Base-by-base conservation (phyloP, 2,797 vertebrate species). In the Fistularia tabacaria region DNA sequence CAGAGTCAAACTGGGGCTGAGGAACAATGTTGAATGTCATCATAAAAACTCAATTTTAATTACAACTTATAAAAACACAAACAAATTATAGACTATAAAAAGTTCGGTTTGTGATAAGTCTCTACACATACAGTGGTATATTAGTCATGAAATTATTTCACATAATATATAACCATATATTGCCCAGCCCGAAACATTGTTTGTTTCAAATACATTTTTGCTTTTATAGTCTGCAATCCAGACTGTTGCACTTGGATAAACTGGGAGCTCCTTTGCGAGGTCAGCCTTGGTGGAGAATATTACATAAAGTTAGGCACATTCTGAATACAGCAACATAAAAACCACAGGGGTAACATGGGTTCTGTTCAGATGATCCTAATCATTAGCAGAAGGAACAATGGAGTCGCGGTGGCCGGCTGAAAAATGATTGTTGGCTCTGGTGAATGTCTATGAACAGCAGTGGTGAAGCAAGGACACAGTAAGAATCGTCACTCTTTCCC, bases 231-330 rank as follows among this genome's bases (percentile, higher is more conserved):
- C 25, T 3, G 25, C 25, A 25, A 25, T 49, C 15, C 14, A 52
- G 45, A 50, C 40, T 64, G 42, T 58, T 12, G 43, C 54, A 36
- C 51, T 14, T 14, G 43, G 39, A 55, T 38, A 45, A 62, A 55
- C 51, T 45, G 50, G 36, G 43, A n/a, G 14, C 50, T 42, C 15
- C 38, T 46, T 38, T 40, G 14, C 39, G 14, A 12, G n/a, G 64
- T 60, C 53, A 59, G 59, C 44, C 40, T 3, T 0, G 7, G 39
- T 60, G 46, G 58, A 66, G 38, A 38, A 14, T 36, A 15, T 14
- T 10, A 36, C 50, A 54, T n/a, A 43, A 61, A 59, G 38, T 49
- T 59, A 81, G 79, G 79, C 83, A 86, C 79, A 66, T 74, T 64
- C 66, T 70, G 51, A 59, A 69, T 43, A 55, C 45, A n/a, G n/a